These are phyloP conservation scores for Lacerta agilis DNA, from an alignment of 2,797 vertebrate genomes.

Conservation along the genomic window DNA sequence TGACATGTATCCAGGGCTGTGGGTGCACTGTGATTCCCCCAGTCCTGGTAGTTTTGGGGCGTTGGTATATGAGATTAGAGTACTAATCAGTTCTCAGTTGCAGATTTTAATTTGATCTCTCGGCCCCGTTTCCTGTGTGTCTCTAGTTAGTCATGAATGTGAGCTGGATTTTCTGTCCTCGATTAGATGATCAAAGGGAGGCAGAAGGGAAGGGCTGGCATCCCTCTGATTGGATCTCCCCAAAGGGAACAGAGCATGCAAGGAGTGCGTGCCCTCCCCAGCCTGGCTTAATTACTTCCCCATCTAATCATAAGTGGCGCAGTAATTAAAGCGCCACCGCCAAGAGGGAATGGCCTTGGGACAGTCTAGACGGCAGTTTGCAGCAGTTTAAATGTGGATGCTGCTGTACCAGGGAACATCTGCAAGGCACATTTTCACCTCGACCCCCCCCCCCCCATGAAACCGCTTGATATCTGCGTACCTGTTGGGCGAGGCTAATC, in stretches of 20 bases:
- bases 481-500: not conserved
- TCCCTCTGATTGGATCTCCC: not conserved
- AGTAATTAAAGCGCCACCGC: not conserved
- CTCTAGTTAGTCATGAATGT: not conserved
- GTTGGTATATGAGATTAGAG: not conserved
- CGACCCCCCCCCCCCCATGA: not conserved
- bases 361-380: not conserved
- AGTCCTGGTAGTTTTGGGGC: not conserved
- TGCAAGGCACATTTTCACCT: not conserved
- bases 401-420: not conserved
- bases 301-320: not conserved
- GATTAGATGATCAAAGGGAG: not conserved
- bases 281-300: constrained; percentile 6
- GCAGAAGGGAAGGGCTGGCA: not conserved
- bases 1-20: too few relatives aligned
- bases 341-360: not conserved
- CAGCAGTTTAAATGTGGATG: not conserved
- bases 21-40: too few relatives aligned
- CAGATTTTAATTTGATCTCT: not conserved
- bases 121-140: not conserved
- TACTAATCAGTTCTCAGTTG: not conserved
- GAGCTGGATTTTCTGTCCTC: not conserved
- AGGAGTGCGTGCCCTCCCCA: not conserved
- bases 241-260: not conserved
- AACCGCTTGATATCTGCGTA: not conserved